Evolutionary conservation across 1,140 invertebrate species (phyloP).

Genomic region (Mizuhopecten yessoensis): DNA sequence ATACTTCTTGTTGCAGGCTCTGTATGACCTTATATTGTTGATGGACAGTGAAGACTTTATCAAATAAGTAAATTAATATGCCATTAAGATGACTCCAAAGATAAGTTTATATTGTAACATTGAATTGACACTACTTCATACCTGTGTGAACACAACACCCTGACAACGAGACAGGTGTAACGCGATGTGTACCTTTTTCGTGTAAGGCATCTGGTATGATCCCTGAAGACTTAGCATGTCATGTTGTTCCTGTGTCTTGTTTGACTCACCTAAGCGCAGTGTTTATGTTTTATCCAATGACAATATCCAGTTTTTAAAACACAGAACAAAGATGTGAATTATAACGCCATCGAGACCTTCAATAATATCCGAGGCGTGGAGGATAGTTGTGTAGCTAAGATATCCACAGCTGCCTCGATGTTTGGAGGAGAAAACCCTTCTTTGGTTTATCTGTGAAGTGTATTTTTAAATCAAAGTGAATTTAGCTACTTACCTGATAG

Average conservation of each 20-base stretch:
- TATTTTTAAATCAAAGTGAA: not conserved
- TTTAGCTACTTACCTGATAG: not conserved
- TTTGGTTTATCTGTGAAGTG: slow-evolving; percentile 5
- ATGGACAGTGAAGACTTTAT: no score
- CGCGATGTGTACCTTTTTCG: not conserved
- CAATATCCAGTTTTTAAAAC: not conserved
- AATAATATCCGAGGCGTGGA: not conserved
- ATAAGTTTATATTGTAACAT: not conserved
- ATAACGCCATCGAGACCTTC: not conserved
- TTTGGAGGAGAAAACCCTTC: not conserved
- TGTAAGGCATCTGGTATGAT: not conserved
- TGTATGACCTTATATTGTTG: no score
- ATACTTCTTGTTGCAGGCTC: no score
- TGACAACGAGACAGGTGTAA: not conserved
- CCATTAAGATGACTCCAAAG: no score
- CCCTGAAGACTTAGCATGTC: slow-evolving; percentile 28
- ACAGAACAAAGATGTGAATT: slow-evolving; percentile 28
- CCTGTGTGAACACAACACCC: not conserved
- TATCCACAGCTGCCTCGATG: not conserved
- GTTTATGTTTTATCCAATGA: slow-evolving; percentile 24
- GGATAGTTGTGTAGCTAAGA: not conserved
- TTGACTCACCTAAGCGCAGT: slow-evolving; percentile 3
- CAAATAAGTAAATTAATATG: no score
- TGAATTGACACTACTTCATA: not conserved
- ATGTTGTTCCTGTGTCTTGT: not conserved